Evolutionary conservation across 92 coral and sea anemone genomes (phyloP).

Genomic region (Porites lobata): DNA sequence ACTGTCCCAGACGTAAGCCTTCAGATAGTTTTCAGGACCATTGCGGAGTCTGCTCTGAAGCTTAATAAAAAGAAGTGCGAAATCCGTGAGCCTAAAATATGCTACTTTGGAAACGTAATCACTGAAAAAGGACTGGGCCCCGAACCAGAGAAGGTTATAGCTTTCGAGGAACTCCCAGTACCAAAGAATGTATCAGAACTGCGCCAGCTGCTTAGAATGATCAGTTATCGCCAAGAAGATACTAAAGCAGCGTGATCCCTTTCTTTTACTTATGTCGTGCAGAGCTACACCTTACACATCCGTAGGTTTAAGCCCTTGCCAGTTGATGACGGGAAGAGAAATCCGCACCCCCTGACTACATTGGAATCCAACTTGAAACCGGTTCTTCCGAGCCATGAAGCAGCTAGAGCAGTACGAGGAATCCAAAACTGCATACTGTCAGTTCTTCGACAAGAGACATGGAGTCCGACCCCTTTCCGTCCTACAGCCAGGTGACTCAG

Average conservation of each 20-base stretch:
- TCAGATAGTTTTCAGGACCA: constrained; percentile 12
- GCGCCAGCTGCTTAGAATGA: constrained; percentile 30
- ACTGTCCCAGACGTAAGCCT: constrained; percentile 21
- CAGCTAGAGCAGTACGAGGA: neutral
- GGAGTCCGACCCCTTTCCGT: neutral
- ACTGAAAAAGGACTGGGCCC: constrained; percentile 20
- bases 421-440: neutral
- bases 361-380: neutral
- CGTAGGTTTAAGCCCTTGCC: too few species aligned
- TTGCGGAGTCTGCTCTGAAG: constrained; percentile 60
- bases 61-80: constrained; percentile 52
- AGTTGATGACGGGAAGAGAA: too few species aligned
- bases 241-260: too few species aligned
- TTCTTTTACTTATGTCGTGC: too few species aligned
- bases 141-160: constrained; percentile 14
- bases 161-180: constrained; percentile 14
- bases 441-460: constrained; percentile 1
- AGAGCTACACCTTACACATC: too few species aligned
- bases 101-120: constrained; percentile 28
- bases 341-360: too few species aligned
- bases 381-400: neutral
- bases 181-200: constrained; percentile 27
- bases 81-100: constrained; percentile 3
- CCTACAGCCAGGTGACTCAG: neutral
- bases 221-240: neutral